phyloP scores from a whole-genome alignment of 2,797 vertebrate genomes.

The Megaceryle alcyon region DNA sequence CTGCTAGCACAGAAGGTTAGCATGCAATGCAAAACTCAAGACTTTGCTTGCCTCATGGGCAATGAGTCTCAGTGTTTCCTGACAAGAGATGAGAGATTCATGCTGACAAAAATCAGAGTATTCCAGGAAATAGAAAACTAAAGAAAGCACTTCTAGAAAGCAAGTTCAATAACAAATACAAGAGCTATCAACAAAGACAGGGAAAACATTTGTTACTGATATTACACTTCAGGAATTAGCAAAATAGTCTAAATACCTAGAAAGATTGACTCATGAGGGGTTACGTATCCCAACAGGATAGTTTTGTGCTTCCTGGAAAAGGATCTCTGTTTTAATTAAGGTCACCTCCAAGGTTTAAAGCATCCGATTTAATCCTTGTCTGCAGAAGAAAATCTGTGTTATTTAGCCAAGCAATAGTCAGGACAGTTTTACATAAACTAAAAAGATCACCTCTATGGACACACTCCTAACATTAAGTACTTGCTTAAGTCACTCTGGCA shows the following conservation, averaged over 20 bases:
- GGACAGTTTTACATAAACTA: not conserved
- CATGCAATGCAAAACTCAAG: not conserved
- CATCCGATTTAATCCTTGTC: not conserved
- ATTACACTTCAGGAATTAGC: not conserved
- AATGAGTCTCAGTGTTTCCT: not conserved
- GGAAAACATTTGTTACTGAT: not conserved
- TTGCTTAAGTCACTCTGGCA: not conserved
- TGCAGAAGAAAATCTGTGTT: not conserved
- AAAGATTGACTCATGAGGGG: not conserved
- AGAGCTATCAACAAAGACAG: not conserved
- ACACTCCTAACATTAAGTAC: not conserved
- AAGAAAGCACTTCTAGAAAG: not conserved
- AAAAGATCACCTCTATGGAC: not conserved
- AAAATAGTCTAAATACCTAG: not conserved
- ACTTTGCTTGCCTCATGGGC: not conserved
- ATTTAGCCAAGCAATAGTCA: not conserved
- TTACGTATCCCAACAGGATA: not conserved
- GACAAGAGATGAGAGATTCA: not conserved
- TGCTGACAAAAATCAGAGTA: not conserved
- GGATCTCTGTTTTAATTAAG: not conserved
- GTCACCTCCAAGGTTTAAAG: not conserved
- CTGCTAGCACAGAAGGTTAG: not conserved
- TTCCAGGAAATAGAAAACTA: not conserved
- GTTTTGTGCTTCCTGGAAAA: not conserved
- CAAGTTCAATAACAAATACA: not conserved